Base-by-base conservation (phyloP, 2,888 invertebrate genomes). In the Conomelus anceps region DNA sequence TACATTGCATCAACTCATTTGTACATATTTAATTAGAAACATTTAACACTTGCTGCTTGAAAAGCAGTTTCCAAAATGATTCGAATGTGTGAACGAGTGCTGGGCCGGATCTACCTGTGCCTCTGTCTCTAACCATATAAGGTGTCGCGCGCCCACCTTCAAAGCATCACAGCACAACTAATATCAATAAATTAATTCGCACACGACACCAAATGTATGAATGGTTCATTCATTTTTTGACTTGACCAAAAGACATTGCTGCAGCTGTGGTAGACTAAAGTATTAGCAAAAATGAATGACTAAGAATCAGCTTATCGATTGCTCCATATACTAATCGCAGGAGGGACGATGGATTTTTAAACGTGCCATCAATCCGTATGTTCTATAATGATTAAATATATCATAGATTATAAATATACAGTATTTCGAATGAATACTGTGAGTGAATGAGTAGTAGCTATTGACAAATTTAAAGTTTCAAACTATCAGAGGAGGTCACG, bases 91-190 rank as follows among this genome's bases (percentile, higher is more conserved):
- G 63, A 63, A 63, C n/a, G 13, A n/a, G 63, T 63, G 20, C n/a
- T n/a, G n/a, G 63, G n/a, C 63, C 7, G 63, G n/a, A 63, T 63
- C 63, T 63, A 63, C 63, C 63, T n/a, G 63, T 63, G 63, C 63
- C 63, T 63, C n/a, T 63, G 63, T 63, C n/a, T n/a, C n/a, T 63
- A 63, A 63, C 84, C 88, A 22, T 84, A 26, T 22, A 85, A 89
- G 85, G 41, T 7, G 17, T 22, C 89, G 29, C 9, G n/a, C 89
- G 23, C 88, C 88, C 88, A 88, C 84, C 63, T 63, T 63, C n/a
- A 63, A 34, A 63, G 63, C 63, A 63, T 63, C 63, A 63, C 63
- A 63, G 20, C 63, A 63, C 63, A 63, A 63, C 63, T 63, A 63
- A 63, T 63, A n/a, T 63, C 63, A 63, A 63, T 63, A 63, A 63